Base-by-base conservation (phyloP, 2,888 invertebrate genomes). In the Peribatodes rhomboidaria region DNA sequence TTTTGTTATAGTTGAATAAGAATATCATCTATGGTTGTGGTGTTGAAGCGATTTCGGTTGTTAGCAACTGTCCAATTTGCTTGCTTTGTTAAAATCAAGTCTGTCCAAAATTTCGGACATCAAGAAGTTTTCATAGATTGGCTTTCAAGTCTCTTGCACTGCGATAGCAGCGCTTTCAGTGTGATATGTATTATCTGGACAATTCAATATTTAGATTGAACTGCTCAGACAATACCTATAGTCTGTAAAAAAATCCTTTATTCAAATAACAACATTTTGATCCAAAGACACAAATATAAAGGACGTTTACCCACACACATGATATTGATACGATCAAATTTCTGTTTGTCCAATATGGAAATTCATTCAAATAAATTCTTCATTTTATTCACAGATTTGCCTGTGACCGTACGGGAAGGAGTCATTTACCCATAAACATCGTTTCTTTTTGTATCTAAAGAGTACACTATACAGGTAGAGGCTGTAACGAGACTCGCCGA, bases 331-430 rank as follows among this genome's bases (percentile, higher is more conserved):
- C 20, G n/a, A 46, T 46, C 22, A 3, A n/a, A 22, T 46, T 22
- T 49, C 31, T 49, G 14, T 49, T 49, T 31, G 31, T 31, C 47
- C 47, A 49, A 31, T 49, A 31, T 49, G 47, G 31, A 50, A 50
- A 50, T 50, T 50, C 20, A 20, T 20, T 50, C 18, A 18, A 20
- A 37, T 18, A 37, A 37, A 20, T 37, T 37, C 35, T 50, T 20
- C 33, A 20, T 50, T 50, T 50, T 50, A 50, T 35, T 35, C 35
- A 53, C 27, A 53, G 22, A 41, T 53, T n/a, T 53, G n/a, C 10
- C 14, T 53, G 50, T 39, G 39, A 53, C 22, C 39, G 39, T 20
- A 35, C 20, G 2, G 8, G 20, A 20, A 16, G 50, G 27, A 37
- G 20, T 50, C 35, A 18, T 37, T 50, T 20, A 31, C 47, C 31